Base-by-base conservation (phyloP, 2,888 invertebrate species). In the Limenitis camilla region DNA sequence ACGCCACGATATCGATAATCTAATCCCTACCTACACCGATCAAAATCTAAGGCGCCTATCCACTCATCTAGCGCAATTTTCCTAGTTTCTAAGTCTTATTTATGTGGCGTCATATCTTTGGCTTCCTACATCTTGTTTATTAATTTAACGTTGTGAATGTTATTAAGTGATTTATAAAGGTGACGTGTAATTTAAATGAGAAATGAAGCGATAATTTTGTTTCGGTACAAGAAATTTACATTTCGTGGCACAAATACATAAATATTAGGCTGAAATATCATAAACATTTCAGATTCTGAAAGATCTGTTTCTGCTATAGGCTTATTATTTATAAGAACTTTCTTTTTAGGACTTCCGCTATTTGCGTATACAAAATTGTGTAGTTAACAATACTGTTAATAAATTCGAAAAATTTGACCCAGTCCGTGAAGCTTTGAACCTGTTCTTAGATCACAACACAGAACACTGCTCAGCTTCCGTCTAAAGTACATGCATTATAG, bases 1-100 rank as follows among this genome's bases (percentile, higher is more conserved):
- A 65, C 67, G 66, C 60, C 62, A 64, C 59, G 61, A 66, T 72
- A 69, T 76, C 76, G 77, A 78, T 76, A 76, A 76, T 59, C 61
- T 69, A 67, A 68, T 67, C 65, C 61, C 55, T 55, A 60, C 62
- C 66, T 61, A 65, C 64, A 56, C 59, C 51, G 53, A 61, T 62
- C 57, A 63, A 60, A 60, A 62, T 56, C 56, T 55, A 60, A 58
- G 64, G 66, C 65, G 68, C 66, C 66, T 61, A 55, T 52, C 60
- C 55, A 61, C 62, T 63, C 61, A 64, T 55, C 54, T 58, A 50
- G 49, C 40, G 60, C 63, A 62, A 60, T 60, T 62, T 59, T 56
- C 55, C 54, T 40, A 52, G 56, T 59, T 58, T 54, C 46, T 50
- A 53, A 57, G 53, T 58, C 55, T 59, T 59, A 59, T 61, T 57